phyloP scores from a whole-genome alignment of 2,888 invertebrate species.

The Heliconius sara region DNA sequence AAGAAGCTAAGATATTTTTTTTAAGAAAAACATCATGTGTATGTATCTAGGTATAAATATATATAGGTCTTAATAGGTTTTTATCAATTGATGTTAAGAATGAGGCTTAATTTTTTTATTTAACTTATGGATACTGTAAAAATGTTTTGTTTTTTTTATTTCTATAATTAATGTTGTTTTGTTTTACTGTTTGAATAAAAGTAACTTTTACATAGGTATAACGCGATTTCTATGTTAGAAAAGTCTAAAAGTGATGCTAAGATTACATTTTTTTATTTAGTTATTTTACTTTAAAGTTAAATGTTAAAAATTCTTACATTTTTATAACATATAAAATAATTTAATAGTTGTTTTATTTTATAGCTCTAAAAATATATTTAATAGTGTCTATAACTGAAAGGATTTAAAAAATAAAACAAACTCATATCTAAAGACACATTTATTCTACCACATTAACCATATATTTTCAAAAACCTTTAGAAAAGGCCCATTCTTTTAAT shows the following conservation, averaged over 20 bases:
- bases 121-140: no score
- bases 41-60: no score
- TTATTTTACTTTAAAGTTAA: no score
- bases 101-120: no score
- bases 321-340: no score
- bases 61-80: no score
- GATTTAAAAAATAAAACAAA: slow-evolving; percentile 10
- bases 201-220: not conserved
- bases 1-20: not conserved
- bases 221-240: not conserved
- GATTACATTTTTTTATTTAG: no score
- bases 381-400: not conserved
- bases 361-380: not conserved
- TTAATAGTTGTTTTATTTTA: no score
- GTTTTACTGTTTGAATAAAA: not conserved
- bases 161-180: not conserved
- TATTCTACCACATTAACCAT: slow-evolving; percentile 10
- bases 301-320: no score
- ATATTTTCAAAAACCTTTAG: slow-evolving; percentile 88
- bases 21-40: not conserved
- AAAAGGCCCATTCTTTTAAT: slow-evolving; percentile 87
- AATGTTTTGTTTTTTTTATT: not conserved
- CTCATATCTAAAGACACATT: slow-evolving; percentile 1
- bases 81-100: no score
- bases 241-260: not conserved